Evolutionary conservation across 2,113 vertebrate genomes (phyloP).

Genomic region (Acrocephalus arundinaceus): DNA sequence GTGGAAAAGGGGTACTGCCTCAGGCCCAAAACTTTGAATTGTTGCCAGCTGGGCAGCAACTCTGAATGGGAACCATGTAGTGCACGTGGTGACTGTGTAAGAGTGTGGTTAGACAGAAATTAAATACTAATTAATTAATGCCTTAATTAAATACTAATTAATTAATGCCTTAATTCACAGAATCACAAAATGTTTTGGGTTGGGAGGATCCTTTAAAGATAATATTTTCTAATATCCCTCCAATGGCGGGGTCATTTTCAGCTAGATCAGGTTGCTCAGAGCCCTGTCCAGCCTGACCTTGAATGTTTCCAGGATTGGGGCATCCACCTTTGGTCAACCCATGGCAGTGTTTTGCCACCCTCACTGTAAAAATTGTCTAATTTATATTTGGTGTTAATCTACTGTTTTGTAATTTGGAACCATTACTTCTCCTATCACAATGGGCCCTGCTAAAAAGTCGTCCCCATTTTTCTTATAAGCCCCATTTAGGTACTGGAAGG

Average conservation of each 20-base stretch:
- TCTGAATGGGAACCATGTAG: fast-evolving
- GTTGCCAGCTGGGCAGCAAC: neutral
- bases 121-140: too few relatives aligned
- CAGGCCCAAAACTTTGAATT: fast-evolving
- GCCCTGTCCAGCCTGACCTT: neutral
- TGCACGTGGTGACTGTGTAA: neutral
- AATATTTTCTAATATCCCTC: neutral
- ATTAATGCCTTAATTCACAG: neutral
- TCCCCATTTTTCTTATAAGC: neutral
- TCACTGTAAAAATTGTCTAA: neutral
- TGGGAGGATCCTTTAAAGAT: neutral
- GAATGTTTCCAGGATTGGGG: neutral
- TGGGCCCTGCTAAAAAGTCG: neutral
- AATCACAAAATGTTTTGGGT: neutral
- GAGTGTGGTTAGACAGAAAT: neutral
- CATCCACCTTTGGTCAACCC: neutral
- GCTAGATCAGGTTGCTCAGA: neutral
- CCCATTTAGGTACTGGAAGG: neutral
- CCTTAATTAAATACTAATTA: neutral
- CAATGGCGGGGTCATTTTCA: neutral
- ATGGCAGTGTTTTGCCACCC: neutral
- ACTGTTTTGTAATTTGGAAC: neutral
- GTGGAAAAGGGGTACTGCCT: fast-evolving
- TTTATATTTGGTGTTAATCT: neutral
- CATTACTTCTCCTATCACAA: neutral